Percentiles rank a stretch among this genome's conserved stretches.
Conservation (phyloP, 1,140 invertebrate species). For the Heterodera carotae region DNA sequence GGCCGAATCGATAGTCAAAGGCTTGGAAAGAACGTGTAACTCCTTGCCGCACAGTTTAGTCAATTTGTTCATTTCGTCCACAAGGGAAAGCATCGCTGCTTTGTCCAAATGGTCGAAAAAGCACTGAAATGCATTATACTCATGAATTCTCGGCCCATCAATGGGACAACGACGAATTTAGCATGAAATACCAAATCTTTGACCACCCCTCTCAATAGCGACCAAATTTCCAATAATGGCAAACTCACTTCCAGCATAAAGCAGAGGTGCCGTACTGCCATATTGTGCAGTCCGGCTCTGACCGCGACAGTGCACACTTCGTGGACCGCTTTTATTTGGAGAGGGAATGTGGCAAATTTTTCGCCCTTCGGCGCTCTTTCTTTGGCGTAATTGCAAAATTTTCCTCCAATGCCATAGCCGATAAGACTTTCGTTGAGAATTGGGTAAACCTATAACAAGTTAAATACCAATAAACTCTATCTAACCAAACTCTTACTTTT, state of each 20-base stretch:
- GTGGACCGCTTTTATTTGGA: constrained; percentile 63
- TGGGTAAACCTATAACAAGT: constrained; percentile 52
- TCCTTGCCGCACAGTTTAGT: constrained; percentile 26
- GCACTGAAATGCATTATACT: constrained; percentile 32
- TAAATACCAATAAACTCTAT: neutral
- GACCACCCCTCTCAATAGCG: too few relatives aligned
- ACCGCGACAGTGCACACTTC: constrained; percentile 62
- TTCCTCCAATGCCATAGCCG: constrained; percentile 52
- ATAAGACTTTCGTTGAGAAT: constrained; percentile 56
- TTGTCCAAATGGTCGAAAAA: constrained; percentile 61
- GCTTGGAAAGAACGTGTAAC: constrained; percentile 51
- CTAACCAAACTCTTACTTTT: constrained; percentile 21
- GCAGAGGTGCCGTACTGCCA: constrained; percentile 62
- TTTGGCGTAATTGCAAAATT: neutral
- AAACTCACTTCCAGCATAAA: constrained; percentile 60
- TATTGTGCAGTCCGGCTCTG: constrained; percentile 54
- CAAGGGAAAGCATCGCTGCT: constrained; percentile 42
- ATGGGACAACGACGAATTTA: too few relatives aligned
- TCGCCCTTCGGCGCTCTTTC: neutral
- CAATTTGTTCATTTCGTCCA: constrained; percentile 58
- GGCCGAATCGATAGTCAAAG: constrained; percentile 44
- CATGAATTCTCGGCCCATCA: too few relatives aligned
- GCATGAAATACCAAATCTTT: too few relatives aligned
- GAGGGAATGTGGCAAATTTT: constrained; percentile 28
- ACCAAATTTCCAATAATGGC: too few relatives aligned